These are phyloP conservation scores for Cynopterus sphinx DNA, from an alignment of 2,797 vertebrate genomes.

Conservation along the genomic window DNA sequence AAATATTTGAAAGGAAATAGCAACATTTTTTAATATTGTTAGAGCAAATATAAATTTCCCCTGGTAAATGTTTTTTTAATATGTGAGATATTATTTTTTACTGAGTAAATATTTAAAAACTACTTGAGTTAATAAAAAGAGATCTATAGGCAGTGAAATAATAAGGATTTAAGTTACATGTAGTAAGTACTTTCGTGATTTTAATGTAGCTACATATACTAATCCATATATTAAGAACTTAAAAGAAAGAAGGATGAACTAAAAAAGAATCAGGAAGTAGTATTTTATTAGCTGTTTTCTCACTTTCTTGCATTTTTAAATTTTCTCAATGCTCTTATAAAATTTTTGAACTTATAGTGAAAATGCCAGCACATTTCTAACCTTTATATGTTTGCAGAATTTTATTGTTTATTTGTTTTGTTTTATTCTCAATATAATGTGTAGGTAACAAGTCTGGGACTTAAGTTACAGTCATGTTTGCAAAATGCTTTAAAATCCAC, in stretches of 20 bases:
- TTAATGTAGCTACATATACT: not conserved
- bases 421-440: not conserved
- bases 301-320: not conserved
- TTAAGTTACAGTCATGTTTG: not conserved
- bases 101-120: slow-evolving; percentile 29
- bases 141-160: not conserved
- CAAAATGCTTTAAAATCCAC: not conserved
- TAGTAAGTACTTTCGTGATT: not conserved
- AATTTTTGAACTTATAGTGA: not conserved
- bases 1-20: slow-evolving; percentile 31
- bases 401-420: not conserved
- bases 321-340: not conserved
- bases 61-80: not conserved
- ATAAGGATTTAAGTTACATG: not conserved
- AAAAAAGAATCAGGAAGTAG: not conserved
- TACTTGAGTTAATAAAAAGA: slow-evolving; percentile 1
- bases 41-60: not conserved
- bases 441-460: not conserved
- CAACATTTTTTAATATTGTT: not conserved
- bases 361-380: not conserved
- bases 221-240: not conserved
- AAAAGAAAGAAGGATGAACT: not conserved
- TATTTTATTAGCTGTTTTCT: not conserved
- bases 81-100: not conserved
- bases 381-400: not conserved